Base-by-base conservation (phyloP, 2,113 vertebrate genomes). In the Hippocampus abdominalis region DNA sequence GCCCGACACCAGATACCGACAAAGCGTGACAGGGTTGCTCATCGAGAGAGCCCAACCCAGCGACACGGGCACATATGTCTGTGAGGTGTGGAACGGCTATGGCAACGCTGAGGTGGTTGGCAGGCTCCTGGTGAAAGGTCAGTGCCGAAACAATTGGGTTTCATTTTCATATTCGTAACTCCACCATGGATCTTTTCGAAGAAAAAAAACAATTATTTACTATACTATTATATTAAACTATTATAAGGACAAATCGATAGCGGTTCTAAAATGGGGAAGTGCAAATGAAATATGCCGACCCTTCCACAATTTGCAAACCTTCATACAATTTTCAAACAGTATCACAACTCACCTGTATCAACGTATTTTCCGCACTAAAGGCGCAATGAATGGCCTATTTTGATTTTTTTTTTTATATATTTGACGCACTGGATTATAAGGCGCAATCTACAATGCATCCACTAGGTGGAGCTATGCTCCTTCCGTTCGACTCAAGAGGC, bases 31-130 rank as follows among this genome's bases (percentile, higher is more conserved):
- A 0, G 97, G 97, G 63, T 91, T 98, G 67, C 92, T 98, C 68
- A 97, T 99, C 4, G 96, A 97, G 84, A 92, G 94, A 83, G 90
- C 95, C 0, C 93, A 94, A 64, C 88, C 95, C 60, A 93, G 91
- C 0, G 97, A 99, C 89, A 93, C 94, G 0, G 97, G 97, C 78
- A 94, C 90, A 72, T 99, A 98, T 1, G 94, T 96, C 76, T 99
- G 97, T n/a, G 97, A 99, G 85, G 96, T 99, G 83, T 99, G 96
- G 94, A 99, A 99, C 80, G 89, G 91, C 87, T 98, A 97, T 0
- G 96, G 97, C 56, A 98, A 94, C 21, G 96, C 97, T 0, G 96
- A 97, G 86, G 93, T 97, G 81, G 89, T 95, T 77, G 97, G 97
- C 53, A 92, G 89, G 69, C 92, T 99, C 64, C 87, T 89, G 65